Conservation (phyloP, 2,888 invertebrate species). For the Tiphia femorata region DNA sequence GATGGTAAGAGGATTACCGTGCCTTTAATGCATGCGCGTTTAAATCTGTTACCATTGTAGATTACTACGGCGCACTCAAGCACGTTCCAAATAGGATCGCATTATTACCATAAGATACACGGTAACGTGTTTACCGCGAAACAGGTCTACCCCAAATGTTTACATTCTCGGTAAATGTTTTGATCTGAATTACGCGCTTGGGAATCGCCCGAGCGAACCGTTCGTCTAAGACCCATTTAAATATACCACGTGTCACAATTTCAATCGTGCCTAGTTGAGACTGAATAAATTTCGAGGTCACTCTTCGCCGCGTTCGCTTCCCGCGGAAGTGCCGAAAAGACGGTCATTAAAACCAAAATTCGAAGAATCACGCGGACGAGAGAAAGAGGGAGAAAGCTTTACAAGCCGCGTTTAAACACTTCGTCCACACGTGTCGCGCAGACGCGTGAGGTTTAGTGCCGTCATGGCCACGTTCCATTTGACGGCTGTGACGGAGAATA, state of each 20-base stretch:
- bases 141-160: constrained; percentile 8
- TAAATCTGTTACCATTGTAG: neutral
- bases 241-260: too few species aligned
- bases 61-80: neutral
- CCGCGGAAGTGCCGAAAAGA: constrained; percentile 17
- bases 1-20: constrained; percentile 6
- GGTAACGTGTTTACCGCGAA: neutral
- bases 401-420: too few species aligned
- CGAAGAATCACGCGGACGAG: neutral
- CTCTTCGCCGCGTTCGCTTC: too few species aligned
- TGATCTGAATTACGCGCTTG: constrained; percentile 1
- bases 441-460: too few species aligned
- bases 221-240: too few species aligned
- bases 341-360: constrained; percentile 22
- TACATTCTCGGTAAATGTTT: constrained; percentile 1
- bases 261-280: too few species aligned
- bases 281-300: too few species aligned
- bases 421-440: constrained; percentile 31
- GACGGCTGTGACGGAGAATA: too few species aligned
- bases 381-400: too few species aligned
- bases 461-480: too few species aligned
- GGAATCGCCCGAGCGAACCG: too few species aligned
- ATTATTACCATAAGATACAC: constrained; percentile 9
- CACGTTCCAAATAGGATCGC: constrained; percentile 1
- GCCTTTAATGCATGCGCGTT: neutral